Evolutionary conservation across 1,140 invertebrate species (phyloP), one percentile per base, ranked within the genome.

Genomic region (Rhyacophila brunnea): DNA sequence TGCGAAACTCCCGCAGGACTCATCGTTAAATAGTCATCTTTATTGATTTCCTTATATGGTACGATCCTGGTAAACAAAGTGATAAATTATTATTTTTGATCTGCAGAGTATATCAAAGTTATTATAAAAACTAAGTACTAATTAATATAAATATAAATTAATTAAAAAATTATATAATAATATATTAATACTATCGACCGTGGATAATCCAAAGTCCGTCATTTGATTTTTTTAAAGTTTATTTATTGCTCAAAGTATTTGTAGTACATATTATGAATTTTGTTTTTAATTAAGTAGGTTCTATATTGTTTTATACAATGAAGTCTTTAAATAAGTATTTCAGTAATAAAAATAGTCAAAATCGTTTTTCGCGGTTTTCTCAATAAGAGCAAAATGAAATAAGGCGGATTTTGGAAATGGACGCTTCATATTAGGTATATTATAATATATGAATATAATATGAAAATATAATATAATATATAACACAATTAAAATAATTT

Each of bases 1-100:
- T 86, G 84, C n/a, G 86, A 83, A 1, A 89, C 86, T 6, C 88
- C 88, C 64, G 81, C 80, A 0, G 76, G 66, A 61, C 86, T 87
- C 40, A 90, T 86, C 5, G 87, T 89, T 53, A 88, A 80, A 64
- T 84, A 90, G 50, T 84, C 81, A 5, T 71, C 75, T 60, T 78
- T 80, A 36, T 84, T 79, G n/a, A 87, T 71, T 43, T 87, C 70
- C 40, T 81, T 76, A 61, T 84, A 89, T 1, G 80, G 71, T 1
- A 88, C 85, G 14, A 87, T 77, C 52, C 86, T 89, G 63, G n/a
- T 70, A 68, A 19, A 56, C 3, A 57, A 48, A 47, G 14, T 15
- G 19, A 47, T n/a, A 19, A 19, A 47, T 9, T 34, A 40, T 48
- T 6, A 15, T 53, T 35, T 44, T 6, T 15, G 13, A 53, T 18